phyloP scores from a whole-genome alignment of 2,113 vertebrate species.

The Psittacula cyanocephala region DNA sequence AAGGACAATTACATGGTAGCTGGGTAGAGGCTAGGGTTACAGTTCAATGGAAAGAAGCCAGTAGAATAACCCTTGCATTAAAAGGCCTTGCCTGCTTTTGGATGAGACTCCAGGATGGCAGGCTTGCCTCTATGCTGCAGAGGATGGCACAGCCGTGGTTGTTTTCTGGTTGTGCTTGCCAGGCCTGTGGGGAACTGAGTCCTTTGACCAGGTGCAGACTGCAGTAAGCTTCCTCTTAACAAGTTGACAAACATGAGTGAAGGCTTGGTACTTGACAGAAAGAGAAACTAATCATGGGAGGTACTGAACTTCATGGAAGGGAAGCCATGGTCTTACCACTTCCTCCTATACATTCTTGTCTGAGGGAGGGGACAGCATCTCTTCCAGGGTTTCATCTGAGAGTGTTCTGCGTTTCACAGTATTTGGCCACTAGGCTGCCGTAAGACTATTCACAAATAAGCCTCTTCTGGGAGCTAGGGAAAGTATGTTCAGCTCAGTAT shows the following conservation, averaged over 20 bases:
- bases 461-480: background rate
- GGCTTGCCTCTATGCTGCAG: background rate
- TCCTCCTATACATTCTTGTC: background rate
- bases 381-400: background rate
- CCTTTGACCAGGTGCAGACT: background rate
- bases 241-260: background rate
- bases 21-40: background rate
- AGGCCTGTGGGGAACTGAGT: background rate
- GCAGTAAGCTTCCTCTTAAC: background rate
- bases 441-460: background rate
- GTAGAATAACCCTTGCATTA: background rate
- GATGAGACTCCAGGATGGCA: background rate
- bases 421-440: background rate
- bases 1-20: background rate
- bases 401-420: background rate
- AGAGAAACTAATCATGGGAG: background rate
- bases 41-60: background rate
- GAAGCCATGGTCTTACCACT: slow-evolving; percentile 33
- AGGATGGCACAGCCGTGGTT: rapidly evolving
- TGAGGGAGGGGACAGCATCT: background rate
- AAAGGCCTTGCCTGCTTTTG: background rate
- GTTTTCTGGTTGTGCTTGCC: background rate
- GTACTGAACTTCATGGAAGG: background rate
- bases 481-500: background rate
- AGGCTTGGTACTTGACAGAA: background rate